Percentiles rank a stretch among this genome's conserved stretches.
phyloP scores from a whole-genome alignment of 2,113 vertebrate species.

The Cottus gobio region DNA sequence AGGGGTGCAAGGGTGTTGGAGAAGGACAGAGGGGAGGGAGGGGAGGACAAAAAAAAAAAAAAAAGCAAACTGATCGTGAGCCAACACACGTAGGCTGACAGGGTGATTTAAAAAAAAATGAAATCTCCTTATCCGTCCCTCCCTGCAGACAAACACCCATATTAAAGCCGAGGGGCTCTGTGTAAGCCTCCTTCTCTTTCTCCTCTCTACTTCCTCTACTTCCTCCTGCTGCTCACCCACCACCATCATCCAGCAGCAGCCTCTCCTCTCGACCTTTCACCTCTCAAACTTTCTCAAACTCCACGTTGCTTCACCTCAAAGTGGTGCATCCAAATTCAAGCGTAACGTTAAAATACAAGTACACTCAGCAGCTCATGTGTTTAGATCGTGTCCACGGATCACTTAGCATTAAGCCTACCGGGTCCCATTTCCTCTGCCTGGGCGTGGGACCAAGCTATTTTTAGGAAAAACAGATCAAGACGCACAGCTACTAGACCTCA shows the following conservation, averaged over 20 bases:
- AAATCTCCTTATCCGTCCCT: slow-evolving; percentile 22
- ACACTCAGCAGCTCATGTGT: slow-evolving; percentile 65
- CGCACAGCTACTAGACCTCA: slow-evolving; percentile 32
- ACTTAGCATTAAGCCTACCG: slow-evolving; percentile 30
- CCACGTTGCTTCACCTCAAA: slow-evolving; percentile 6
- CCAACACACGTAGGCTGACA: slow-evolving; percentile 71
- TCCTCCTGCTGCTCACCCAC: background rate
- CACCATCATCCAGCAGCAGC: background rate
- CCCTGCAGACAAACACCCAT: slow-evolving; percentile 41
- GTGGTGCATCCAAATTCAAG: slow-evolving; percentile 38
- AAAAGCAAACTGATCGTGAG: slow-evolving; percentile 67
- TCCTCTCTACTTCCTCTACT: background rate
- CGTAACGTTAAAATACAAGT: slow-evolving; percentile 33
- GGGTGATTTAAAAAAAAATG: background rate
- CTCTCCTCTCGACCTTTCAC: background rate
- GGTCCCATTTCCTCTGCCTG: slow-evolving; percentile 67
- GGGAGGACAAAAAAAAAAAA: slow-evolving; percentile 13
- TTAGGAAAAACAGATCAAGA: slow-evolving; percentile 67
- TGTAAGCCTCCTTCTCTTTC: background rate
- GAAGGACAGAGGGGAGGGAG: slow-evolving; percentile 8
- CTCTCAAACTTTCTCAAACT: background rate
- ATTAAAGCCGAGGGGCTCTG: slow-evolving; percentile 5
- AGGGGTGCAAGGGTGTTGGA: slow-evolving; percentile 22
- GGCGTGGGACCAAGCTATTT: slow-evolving; percentile 72
- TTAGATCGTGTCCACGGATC: slow-evolving; percentile 38